A percentile compares a stretch with the other conserved stretches of the same genome.
Evolutionary conservation across 2,797 vertebrate species (phyloP).

Genomic region (Epinephelus awoara): DNA sequence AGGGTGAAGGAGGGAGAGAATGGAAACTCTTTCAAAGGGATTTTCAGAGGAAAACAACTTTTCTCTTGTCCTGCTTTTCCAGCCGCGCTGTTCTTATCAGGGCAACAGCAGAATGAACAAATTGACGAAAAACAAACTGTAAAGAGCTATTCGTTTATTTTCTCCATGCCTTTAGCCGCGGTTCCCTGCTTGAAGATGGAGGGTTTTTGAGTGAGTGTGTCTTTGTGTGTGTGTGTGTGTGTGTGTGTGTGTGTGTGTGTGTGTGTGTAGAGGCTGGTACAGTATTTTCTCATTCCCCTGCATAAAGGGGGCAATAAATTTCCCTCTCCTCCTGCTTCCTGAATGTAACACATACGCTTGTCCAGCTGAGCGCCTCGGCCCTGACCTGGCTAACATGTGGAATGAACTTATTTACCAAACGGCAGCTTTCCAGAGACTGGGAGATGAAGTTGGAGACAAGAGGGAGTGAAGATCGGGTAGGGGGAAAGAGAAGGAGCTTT

Average conservation of each 20-base stretch:
- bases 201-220: slow-evolving; percentile 14
- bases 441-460: slow-evolving; percentile 52
- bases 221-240: not conserved
- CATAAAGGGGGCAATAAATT: slow-evolving; percentile 85
- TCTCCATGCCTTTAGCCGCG: slow-evolving; percentile 32
- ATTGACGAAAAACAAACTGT: slow-evolving; percentile 52
- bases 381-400: slow-evolving; percentile 66
- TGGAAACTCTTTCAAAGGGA: slow-evolving; percentile 23
- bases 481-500: slow-evolving; percentile 8
- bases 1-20: slow-evolving; percentile 11
- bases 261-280: slow-evolving; percentile 42
- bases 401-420: slow-evolving; percentile 71
- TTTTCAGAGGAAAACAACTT: slow-evolving; percentile 45
- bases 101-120: slow-evolving; percentile 54
- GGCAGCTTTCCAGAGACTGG: slow-evolving; percentile 39
- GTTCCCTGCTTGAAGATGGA: slow-evolving; percentile 45
- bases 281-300: slow-evolving; percentile 73
- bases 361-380: slow-evolving; percentile 66
- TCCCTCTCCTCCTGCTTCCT: slow-evolving; percentile 58
- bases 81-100: slow-evolving; percentile 59
- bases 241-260: slow-evolving; percentile 29
- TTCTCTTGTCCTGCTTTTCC: slow-evolving; percentile 50
- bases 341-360: slow-evolving; percentile 68
- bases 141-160: slow-evolving; percentile 52
- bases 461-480: slow-evolving; percentile 12